These are phyloP conservation scores for Papilio polytes DNA, from an alignment of 1,140 invertebrate genomes.

Conservation along the genomic window DNA sequence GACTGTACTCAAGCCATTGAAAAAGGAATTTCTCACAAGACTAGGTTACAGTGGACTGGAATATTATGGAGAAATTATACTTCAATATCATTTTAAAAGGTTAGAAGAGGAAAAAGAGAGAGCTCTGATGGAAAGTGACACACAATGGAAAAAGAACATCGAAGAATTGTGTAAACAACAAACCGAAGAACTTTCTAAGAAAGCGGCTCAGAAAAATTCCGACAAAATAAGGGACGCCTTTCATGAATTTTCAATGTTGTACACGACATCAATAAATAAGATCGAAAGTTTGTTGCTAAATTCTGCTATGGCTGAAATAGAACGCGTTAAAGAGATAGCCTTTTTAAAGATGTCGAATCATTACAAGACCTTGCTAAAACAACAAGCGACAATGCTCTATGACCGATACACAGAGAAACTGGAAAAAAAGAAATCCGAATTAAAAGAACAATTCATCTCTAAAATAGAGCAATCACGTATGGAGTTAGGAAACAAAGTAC, in stretches of 20 bases:
- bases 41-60: conserved; percentile 62
- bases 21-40: conserved; percentile 59
- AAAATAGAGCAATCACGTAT: conserved; percentile 53
- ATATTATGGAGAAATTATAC: conserved; percentile 54
- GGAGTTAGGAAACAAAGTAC: conserved; percentile 53
- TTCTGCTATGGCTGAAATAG: conserved; percentile 59
- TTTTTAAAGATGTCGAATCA: conserved; percentile 56
- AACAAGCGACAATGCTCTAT: conserved; percentile 65
- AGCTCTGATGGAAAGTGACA: conserved; percentile 58
- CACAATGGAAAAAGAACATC: conserved; percentile 60
- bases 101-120: conserved; percentile 59
- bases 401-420: conserved; percentile 61
- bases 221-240: conserved; percentile 63
- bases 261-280: conserved; percentile 60
- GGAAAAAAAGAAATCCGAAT: conserved; percentile 53
- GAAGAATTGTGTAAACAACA: conserved; percentile 48
- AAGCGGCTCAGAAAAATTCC: conserved; percentile 59
- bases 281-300: conserved; percentile 62
- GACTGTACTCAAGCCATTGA: conserved; percentile 61
- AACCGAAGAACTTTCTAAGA: conserved; percentile 52
- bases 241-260: conserved; percentile 63
- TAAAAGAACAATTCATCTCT: conserved; percentile 60
- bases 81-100: conserved; percentile 52
- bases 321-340: conserved; percentile 54
- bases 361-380: conserved; percentile 55